Conservation (phyloP, 1,140 invertebrate species). For the Cydia splendana region DNA sequence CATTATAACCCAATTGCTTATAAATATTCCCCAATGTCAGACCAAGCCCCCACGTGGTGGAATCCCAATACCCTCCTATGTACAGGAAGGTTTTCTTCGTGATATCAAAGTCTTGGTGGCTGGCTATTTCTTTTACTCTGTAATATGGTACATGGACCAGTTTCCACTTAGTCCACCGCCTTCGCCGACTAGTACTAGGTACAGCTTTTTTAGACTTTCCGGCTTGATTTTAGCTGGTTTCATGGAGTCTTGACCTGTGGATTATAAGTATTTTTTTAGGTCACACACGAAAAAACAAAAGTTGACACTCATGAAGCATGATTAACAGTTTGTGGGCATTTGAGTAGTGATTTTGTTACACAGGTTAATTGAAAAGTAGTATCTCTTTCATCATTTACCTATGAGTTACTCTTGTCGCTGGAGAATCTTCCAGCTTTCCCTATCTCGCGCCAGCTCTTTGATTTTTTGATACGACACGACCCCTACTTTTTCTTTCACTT, state of each 20-base stretch:
- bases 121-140: constrained; percentile 55
- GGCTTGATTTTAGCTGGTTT: constrained; percentile 53
- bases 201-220: constrained; percentile 52
- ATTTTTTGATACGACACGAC: too few relatives aligned
- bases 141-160: constrained; percentile 51
- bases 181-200: constrained; percentile 41
- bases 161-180: constrained; percentile 35
- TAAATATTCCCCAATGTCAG: constrained; percentile 42
- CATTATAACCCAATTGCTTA: constrained; percentile 55
- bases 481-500: too few relatives aligned
- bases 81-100: constrained; percentile 55
- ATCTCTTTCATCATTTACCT: too few relatives aligned
- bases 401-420: too few relatives aligned
- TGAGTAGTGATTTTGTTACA: too few relatives aligned
- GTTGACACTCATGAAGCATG: too few relatives aligned
- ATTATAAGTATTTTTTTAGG: background rate
- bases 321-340: too few relatives aligned
- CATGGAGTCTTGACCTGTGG: constrained; percentile 62
- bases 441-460: too few relatives aligned
- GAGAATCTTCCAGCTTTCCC: too few relatives aligned
- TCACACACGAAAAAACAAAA: too few relatives aligned
- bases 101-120: constrained; percentile 55
- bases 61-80: constrained; percentile 58
- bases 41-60: constrained; percentile 48
- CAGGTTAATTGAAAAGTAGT: too few relatives aligned